These are phyloP conservation scores for Onchidella celtica DNA, from an alignment of 2,888 invertebrate genomes.

Conservation along the genomic window DNA sequence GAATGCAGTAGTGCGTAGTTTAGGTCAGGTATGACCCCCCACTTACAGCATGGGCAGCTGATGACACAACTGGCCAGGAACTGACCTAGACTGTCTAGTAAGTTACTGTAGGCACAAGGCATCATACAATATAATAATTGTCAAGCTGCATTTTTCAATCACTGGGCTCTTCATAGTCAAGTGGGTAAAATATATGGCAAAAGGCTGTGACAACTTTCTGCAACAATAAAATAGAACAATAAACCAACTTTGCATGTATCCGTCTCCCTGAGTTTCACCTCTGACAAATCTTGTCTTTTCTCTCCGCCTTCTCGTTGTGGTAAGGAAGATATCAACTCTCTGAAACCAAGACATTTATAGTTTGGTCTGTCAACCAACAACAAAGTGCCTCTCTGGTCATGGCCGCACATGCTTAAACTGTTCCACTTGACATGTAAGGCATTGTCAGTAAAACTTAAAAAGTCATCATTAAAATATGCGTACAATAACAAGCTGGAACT, in stretches of 20 bases:
- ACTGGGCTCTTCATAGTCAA: not conserved
- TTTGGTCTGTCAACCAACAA: no score
- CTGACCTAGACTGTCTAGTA: no score
- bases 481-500: conserved; percentile 9
- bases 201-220: not conserved
- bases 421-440: conserved; percentile 14
- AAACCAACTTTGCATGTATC: not conserved
- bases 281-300: not conserved
- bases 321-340: no score
- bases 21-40: no score
- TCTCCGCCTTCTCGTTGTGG: not conserved
- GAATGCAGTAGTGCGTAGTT: no score
- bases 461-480: not conserved
- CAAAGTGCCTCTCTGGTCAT: not conserved
- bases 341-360: no score
- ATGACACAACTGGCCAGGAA: no score
- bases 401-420: not conserved
- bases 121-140: not conserved
- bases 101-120: not conserved
- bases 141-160: not conserved
- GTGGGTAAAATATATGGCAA: not conserved
- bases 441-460: not conserved
- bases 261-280: conserved; percentile 11
- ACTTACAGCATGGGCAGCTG: no score
- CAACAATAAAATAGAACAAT: not conserved